These are phyloP conservation scores for Bombus confusus DNA, from an alignment of 1,140 invertebrate genomes.

Conservation along the genomic window DNA sequence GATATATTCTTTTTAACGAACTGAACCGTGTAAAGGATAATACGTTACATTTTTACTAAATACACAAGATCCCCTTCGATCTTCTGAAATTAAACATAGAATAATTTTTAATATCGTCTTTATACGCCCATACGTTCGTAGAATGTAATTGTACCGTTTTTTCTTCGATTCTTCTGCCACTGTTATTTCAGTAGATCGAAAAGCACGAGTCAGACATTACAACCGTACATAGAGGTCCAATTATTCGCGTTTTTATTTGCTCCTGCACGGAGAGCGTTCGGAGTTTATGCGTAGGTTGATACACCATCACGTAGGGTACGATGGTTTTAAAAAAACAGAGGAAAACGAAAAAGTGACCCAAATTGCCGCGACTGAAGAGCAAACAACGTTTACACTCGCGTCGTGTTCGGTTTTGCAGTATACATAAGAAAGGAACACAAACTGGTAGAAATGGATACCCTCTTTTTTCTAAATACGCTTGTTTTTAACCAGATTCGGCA, in stretches of 20 bases:
- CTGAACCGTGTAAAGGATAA: no score
- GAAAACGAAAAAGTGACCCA: slow-evolving; percentile 15
- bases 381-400: not conserved
- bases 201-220: not conserved
- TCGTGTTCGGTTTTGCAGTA: not conserved
- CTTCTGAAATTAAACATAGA: not conserved
- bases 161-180: accelerated
- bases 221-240: not conserved
- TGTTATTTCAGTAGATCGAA: not conserved
- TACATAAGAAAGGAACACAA: not conserved
- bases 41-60: accelerated
- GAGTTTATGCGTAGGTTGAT: slow-evolving; percentile 13
- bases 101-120: not conserved
- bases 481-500: slow-evolving; percentile 17
- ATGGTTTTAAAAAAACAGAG: not conserved
- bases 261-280: not conserved
- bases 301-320: not conserved
- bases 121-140: not conserved
- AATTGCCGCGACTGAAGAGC: not conserved
- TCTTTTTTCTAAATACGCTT: not conserved
- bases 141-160: not conserved
- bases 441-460: not conserved
- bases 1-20: no score
- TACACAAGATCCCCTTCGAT: accelerated
- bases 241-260: not conserved